Evolutionary conservation across 2,888 invertebrate species (phyloP).

Genomic region (Cephus spinipes): DNA sequence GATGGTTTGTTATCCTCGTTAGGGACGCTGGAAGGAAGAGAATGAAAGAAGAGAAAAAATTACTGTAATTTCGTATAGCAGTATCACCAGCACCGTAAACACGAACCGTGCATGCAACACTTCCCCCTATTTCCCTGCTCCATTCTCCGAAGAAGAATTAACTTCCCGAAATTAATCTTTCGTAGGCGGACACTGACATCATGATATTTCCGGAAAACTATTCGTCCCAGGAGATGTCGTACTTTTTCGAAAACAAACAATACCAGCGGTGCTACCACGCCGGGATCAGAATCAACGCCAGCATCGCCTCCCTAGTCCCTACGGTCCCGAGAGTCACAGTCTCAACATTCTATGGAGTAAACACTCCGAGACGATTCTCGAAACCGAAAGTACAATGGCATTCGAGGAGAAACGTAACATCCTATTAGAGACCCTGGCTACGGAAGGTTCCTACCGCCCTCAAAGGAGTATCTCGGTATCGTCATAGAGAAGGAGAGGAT

Average conservation of each 20-base stretch:
- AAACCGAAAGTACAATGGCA: background rate
- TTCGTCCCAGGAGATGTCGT: background rate
- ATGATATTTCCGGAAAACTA: background rate
- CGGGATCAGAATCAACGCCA: background rate
- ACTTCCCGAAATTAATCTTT: background rate
- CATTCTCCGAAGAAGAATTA: background rate
- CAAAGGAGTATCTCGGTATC: background rate
- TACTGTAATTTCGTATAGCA: background rate
- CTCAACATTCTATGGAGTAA: background rate
- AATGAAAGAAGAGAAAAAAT: background rate
- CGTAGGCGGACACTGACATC: background rate
- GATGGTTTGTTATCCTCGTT: background rate
- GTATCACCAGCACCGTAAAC: background rate
- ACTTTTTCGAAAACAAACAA: background rate
- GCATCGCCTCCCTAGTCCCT: background rate
- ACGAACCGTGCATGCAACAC: background rate
- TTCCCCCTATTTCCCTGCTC: background rate
- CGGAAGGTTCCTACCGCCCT: background rate
- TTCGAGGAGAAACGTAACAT: background rate
- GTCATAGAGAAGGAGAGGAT: background rate
- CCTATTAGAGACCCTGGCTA: background rate
- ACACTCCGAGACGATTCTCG: background rate
- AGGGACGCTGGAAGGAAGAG: background rate
- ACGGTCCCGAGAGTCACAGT: background rate
- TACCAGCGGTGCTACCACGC: background rate